Conservation (phyloP, 2,797 vertebrate genomes). For the Pristis pectinata region DNA sequence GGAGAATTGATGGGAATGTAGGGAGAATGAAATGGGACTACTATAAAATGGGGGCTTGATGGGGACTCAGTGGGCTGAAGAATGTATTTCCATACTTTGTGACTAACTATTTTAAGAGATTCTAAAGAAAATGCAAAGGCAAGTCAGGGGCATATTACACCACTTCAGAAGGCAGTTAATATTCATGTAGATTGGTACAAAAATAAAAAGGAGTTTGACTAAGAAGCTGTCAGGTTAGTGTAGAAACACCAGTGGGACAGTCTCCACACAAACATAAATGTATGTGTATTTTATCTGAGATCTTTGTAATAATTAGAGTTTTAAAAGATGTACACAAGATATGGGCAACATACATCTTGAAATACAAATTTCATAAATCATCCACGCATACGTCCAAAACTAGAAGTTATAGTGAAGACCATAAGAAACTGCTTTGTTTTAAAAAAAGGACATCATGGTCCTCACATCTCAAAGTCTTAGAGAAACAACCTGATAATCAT, state of each 20-base stretch:
- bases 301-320: not conserved
- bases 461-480: not conserved
- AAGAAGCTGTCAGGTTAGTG: not conserved
- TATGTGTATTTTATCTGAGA: not conserved
- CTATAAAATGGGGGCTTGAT: too few relatives aligned
- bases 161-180: not conserved
- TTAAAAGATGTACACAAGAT: not conserved
- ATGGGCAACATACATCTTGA: not conserved
- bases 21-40: too few relatives aligned
- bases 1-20: too few relatives aligned
- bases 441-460: too few relatives aligned
- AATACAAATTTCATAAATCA: not conserved
- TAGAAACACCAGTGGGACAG: not conserved
- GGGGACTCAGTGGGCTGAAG: too few relatives aligned
- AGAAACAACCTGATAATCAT: not conserved
- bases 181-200: not conserved
- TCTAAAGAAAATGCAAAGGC: not conserved
- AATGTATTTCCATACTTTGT: too few relatives aligned
- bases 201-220: not conserved
- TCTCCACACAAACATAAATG: too few relatives aligned
- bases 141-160: not conserved
- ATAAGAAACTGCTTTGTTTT: not conserved
- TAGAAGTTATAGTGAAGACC: not conserved
- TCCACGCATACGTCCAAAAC: not conserved
- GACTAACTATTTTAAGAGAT: too few relatives aligned